These are phyloP conservation scores for Selene dorsalis DNA, from an alignment of 2,797 vertebrate species.

Conservation along the genomic window DNA sequence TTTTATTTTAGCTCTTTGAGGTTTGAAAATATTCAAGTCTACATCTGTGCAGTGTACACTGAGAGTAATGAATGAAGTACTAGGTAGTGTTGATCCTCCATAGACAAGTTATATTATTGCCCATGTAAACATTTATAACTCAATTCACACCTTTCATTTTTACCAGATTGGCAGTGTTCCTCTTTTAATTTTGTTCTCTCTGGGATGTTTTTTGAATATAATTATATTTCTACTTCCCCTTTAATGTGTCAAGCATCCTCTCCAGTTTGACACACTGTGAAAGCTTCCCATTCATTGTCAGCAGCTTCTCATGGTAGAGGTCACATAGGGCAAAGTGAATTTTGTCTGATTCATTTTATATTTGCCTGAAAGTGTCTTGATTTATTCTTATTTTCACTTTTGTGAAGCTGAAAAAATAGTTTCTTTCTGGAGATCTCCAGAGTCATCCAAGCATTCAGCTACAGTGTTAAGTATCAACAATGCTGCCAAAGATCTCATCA, in stretches of 20 bases:
- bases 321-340: background rate
- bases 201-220: background rate
- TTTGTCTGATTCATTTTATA: background rate
- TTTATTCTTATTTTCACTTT: slow-evolving; percentile 19
- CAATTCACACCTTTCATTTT: slow-evolving; percentile 44
- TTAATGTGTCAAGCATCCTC: slow-evolving; percentile 13
- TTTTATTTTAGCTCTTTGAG: slow-evolving; percentile 8
- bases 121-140: background rate
- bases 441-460: background rate
- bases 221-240: slow-evolving; percentile 50
- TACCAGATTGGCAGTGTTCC: slow-evolving; percentile 23
- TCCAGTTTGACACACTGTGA: slow-evolving; percentile 12
- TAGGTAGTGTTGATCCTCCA: background rate
- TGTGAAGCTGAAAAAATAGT: background rate
- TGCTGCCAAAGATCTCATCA: slow-evolving; percentile 19
- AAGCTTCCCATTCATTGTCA: slow-evolving; percentile 17
- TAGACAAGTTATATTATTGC: background rate
- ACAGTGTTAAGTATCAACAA: slow-evolving; percentile 37
- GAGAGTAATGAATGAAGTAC: slow-evolving; percentile 11
- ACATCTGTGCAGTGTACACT: slow-evolving; percentile 2
- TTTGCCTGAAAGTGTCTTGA: slow-evolving; percentile 9
- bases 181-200: slow-evolving; percentile 30
- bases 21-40: slow-evolving; percentile 1
- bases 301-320: slow-evolving; percentile 16
- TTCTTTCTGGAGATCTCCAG: background rate